Percentiles rank a stretch among this genome's conserved stretches.
Conservation (phyloP, 2,888 invertebrate species). For the Octonoba sinensis region DNA sequence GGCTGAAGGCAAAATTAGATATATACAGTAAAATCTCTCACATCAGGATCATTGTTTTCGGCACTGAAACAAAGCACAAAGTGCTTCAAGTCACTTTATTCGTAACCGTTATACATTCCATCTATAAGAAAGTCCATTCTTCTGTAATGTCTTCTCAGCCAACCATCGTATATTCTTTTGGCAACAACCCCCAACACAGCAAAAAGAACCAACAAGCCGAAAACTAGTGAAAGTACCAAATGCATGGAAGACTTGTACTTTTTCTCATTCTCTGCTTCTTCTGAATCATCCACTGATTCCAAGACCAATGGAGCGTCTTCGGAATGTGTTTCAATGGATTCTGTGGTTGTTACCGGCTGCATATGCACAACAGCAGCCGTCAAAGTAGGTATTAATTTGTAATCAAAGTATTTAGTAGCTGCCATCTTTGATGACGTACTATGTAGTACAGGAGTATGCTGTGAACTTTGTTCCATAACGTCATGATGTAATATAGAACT, state of each 20-base stretch:
- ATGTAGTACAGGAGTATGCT: background rate
- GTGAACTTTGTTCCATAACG: background rate
- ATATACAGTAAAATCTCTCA: no score
- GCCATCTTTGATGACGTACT: background rate
- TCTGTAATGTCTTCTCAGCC: conserved; percentile 87
- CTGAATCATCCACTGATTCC: background rate
- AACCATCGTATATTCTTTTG: conserved; percentile 83
- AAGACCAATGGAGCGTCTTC: no score
- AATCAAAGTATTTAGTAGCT: no score
- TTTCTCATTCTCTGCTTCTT: conserved; percentile 36
- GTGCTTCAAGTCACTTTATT: background rate
- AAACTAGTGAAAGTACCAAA: conserved; percentile 79
- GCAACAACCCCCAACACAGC: conserved; percentile 74
- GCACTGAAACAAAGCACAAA: no score
- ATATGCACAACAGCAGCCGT: no score
- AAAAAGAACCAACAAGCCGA: conserved; percentile 68
- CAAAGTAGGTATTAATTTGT: no score
- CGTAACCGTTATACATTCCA: conserved; percentile 79
- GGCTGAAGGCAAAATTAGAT: no score
- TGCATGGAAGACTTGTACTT: conserved; percentile 74
- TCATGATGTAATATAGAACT: background rate
- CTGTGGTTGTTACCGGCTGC: no score
- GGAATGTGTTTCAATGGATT: no score
- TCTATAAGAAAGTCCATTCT: conserved; percentile 90
- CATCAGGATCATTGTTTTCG: no score